Base-by-base conservation (phyloP, 2,797 vertebrate species). In the Chelon labrosus region DNA sequence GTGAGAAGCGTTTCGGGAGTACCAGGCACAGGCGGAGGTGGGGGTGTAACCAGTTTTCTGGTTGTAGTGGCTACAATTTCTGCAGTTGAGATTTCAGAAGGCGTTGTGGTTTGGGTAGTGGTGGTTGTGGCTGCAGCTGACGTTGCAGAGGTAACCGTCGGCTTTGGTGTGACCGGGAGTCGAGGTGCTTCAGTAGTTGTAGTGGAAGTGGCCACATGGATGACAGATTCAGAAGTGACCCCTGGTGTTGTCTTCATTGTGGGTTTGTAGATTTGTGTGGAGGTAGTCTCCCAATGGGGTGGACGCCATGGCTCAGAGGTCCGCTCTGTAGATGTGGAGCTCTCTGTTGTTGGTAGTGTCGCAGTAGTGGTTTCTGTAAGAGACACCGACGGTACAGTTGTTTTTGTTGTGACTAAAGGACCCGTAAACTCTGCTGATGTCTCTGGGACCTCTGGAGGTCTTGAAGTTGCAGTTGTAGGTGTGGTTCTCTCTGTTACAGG, bases 261-360 rank as follows among this genome's bases (percentile, higher is more conserved):
- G 8, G 86, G 85, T 70, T 82, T 44, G 11, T 73, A 84, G 66
- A 74, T 35, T 13, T 77, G 62, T 42, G 91, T 89, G 72, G 90
- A 79, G 27, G 90, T 86, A 41, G 0, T 84, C 57, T 70, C 84
- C 59, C 62, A 60, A 70, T 89, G 65, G 2, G 68, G 60, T 6
- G 87, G 73, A 63, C 59, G 79, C 87, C 74, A 86, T 6, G 82
- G 77, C 70, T 75, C 57, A 1, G 91, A 79, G 22, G 86, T 80
- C 8, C 5, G 85, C 2, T 37, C 0, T 7, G 66, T 89, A 22
- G 83, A 59, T 9, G 72, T 62, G 35, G 68, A 58, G 41, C 41
- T 65, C 25, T 77, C 74, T 62, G 68, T 51, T 50, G 73, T 50
- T 52, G 76, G 52, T 16, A 74, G 20, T 53, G 65, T 69, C 42